Base-by-base conservation (phyloP, 2,888 invertebrate genomes). In the Dysmachus trigonus region DNA sequence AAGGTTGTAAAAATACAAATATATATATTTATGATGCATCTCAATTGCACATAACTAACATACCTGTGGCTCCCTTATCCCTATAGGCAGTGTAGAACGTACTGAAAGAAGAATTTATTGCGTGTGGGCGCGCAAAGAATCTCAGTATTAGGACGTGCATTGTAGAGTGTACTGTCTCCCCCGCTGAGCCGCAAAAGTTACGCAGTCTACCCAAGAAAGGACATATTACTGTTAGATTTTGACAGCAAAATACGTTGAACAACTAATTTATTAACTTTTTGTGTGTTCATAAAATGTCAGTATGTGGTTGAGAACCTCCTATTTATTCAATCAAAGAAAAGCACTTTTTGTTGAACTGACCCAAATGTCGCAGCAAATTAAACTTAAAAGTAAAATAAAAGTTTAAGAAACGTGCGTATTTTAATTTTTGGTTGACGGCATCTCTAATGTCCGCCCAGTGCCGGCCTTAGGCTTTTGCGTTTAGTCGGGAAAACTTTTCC, bases 111-210 rank as follows among this genome's bases (percentile, higher is more conserved):
- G 96, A 95, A 88, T 94, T 93, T 88, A 94, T 91, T 0, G 94
- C 94, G 33, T 93, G 93, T 38, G 93, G 93, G 87, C 95, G 94
- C 0, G 95, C 94, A 88, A 94, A 95, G 91, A 95, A 97, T 85
- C 97, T 93, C 30, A 98, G 93, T 89, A 96, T 95, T 91, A 97
- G 94, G 15, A 95, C 92, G 90, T 96, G 95, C 2, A 94, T 93
- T 6, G 93, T 93, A 0, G 96, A 95, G 38, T 93, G 93, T 18
- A 97, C 94, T 1, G 95, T 93, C 89, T 97, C 97, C 0, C 97
- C 96, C 31, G 97, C 95, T 5, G 97, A 97, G 0, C 97, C 97
- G 90, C 98, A 98, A 92, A 96, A 97, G 91, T 95, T 95, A 88
- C 94, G 95, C 85, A 95, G 89, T 87, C 94, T 94, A 89, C 10